phyloP scores from a whole-genome alignment of 2,113 vertebrate genomes.

The Ibidorhyncha struthersii region DNA sequence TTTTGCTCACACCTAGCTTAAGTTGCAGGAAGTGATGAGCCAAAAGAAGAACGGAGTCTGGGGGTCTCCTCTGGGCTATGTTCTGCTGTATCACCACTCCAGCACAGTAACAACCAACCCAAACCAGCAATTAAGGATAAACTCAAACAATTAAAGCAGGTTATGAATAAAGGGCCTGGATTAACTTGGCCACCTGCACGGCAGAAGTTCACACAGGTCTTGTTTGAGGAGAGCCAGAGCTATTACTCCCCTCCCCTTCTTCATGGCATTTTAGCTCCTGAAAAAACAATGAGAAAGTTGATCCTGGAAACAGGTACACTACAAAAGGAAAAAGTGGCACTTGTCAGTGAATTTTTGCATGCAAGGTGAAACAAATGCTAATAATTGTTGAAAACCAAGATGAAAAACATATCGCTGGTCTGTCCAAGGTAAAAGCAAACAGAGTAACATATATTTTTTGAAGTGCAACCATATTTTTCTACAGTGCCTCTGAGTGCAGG shows the following conservation, averaged over 20 bases:
- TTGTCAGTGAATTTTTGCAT: background rate
- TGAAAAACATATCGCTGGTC: background rate
- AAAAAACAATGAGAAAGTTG: background rate
- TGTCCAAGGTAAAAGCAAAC: background rate
- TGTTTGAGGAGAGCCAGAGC: background rate
- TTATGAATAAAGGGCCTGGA: background rate
- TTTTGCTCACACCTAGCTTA: background rate
- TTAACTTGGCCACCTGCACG: background rate
- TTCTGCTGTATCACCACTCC: background rate
- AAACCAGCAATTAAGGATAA: background rate
- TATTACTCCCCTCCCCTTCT: background rate
- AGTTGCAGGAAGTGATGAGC: background rate
- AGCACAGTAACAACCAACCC: background rate
- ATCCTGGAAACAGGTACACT: background rate
- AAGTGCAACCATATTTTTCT: background rate
- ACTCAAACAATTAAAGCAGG: background rate
- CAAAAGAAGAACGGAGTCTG: background rate
- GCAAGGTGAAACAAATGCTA: background rate
- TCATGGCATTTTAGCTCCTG: background rate
- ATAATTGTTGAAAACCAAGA: background rate
- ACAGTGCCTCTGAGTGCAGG: background rate
- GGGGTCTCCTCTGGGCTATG: background rate
- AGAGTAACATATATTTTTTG: background rate
- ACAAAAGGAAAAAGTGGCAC: background rate
- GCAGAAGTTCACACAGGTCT: background rate